Evolutionary conservation across 2,888 invertebrate genomes (phyloP).

Genomic region (Ormyrus nitidulus): DNA sequence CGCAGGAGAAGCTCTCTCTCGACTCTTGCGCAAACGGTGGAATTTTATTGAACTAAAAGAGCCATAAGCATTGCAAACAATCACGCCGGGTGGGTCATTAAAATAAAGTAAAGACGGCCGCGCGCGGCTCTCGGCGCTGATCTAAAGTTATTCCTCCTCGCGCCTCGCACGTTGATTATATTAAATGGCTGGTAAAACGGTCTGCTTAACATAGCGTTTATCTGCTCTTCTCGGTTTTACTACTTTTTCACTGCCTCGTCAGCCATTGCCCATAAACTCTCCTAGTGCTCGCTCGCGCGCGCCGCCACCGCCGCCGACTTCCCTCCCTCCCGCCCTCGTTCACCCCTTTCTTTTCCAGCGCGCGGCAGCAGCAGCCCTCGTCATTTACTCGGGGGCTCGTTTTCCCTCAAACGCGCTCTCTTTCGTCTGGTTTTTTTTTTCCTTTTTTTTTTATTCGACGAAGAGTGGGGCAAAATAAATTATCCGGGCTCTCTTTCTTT

Average conservation of each 20-base stretch:
- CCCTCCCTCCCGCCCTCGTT: conserved; percentile 37
- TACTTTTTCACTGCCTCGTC: conserved; percentile 76
- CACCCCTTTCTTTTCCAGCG: background rate
- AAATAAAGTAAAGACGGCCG: conserved; percentile 25
- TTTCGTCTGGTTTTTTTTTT: background rate
- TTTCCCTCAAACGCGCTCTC: conserved; percentile 35
- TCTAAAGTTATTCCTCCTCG: conserved; percentile 63
- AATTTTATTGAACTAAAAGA: conserved; percentile 38
- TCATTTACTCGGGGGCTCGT: conserved; percentile 45
- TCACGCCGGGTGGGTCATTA: conserved; percentile 5
- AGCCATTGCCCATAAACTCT: conserved; percentile 74
- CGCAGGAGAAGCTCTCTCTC: background rate
- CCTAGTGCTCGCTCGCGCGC: conserved; percentile 54
- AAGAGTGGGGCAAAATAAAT: conserved; percentile 46
- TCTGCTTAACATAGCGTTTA: conserved; percentile 75
- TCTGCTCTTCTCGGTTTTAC: conserved; percentile 73
- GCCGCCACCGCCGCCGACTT: conserved; percentile 19
- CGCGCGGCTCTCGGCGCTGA: conserved; percentile 8
- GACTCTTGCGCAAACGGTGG: background rate
- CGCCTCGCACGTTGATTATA: conserved; percentile 70
- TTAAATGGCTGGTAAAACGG: conserved; percentile 75
- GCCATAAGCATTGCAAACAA: conserved; percentile 39
- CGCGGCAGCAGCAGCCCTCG: conserved; percentile 2
- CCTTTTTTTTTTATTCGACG: conserved; percentile 25
- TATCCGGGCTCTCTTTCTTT: conserved; percentile 20